Base-by-base conservation (phyloP, 2,888 invertebrate species). In the Phyto melanocephala region DNA sequence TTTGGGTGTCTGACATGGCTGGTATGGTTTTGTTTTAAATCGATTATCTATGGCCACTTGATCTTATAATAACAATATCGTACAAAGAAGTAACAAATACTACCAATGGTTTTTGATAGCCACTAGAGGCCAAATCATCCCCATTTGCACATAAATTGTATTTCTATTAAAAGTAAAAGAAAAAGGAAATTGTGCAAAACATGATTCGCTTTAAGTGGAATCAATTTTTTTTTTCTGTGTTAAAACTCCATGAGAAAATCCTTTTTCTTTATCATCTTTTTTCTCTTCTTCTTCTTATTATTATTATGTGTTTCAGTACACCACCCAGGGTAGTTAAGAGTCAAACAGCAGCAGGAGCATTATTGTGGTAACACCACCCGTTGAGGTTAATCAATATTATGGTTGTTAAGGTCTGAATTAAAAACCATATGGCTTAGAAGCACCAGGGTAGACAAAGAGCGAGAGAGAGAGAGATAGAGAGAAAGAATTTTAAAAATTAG, bases 31-130 rank as follows among this genome's bases (percentile, higher is more conserved):
- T 15, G 35, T 75, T 65, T 45, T 22, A 86, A 88, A 88, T 88
- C 89, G 88, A 90, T 91, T 90, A 88, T 88, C 88, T 87, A 88
- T 86, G 90, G 87, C 88, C 90, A 90, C 87, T 90, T 90, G 89
- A 90, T 90, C 89, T 89, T 87, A 86, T 90, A 89, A 90, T 89
- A 89, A 87, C 87, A 84, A 79, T 80, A 77, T 62, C 62, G 13
- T n/a, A 35, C n/a, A 10, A 60, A 65, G n/a, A 50, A 40, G 50
- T 60, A 20, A 7, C 13, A 28, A 35, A 13, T 3, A 37, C 17
- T n/a, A n/a, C 74, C 78, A 28, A 54, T 24, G 45, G 17, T n/a
- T n/a, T 33, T 52, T 22, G 2, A 22, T 17, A 47, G 65, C 54
- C 81, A 8, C 10, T 22, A 54, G 6, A 28, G 1, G 13, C 45